A percentile compares a stretch with the other conserved stretches of the same genome.
phyloP scores from a whole-genome alignment of 1,140 invertebrate genomes.

The Dendroctonus ponderosae region DNA sequence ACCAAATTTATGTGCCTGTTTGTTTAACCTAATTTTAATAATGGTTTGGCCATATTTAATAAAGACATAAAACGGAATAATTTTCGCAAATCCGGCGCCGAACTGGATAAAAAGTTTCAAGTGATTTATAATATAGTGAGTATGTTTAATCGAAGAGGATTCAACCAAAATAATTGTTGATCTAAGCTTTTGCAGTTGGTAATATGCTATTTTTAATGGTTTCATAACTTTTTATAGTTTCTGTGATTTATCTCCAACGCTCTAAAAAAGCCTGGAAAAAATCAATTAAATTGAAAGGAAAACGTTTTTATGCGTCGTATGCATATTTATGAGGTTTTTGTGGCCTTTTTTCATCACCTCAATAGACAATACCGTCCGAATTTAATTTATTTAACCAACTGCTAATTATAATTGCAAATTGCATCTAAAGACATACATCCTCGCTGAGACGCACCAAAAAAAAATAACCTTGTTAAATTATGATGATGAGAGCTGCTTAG shows the following conservation, averaged over 20 bases:
- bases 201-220: slow-evolving; percentile 16
- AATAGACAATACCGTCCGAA: too few relatives aligned
- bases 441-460: background rate
- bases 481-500: slow-evolving; percentile 5
- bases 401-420: slow-evolving; percentile 1
- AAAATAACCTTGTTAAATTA: slow-evolving; percentile 10
- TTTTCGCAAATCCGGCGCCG: background rate
- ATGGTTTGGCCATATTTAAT: background rate
- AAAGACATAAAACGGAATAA: slow-evolving; percentile 1
- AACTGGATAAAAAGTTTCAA: too few relatives aligned
- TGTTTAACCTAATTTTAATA: background rate
- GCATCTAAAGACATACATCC: too few relatives aligned
- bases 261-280: too few relatives aligned
- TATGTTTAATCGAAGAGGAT: background rate
- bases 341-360: too few relatives aligned
- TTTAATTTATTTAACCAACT: background rate
- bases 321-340: too few relatives aligned
- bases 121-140: slow-evolving; percentile 1
- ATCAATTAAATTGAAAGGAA: too few relatives aligned
- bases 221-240: slow-evolving; percentile 5
- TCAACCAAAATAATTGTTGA: slow-evolving; percentile 6
- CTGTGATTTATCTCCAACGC: too few relatives aligned
- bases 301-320: too few relatives aligned
- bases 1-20: slow-evolving; percentile 2
- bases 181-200: slow-evolving; percentile 7